Conservation (phyloP, 2,888 invertebrate genomes). For the Thysanoteuthis rhombus region DNA sequence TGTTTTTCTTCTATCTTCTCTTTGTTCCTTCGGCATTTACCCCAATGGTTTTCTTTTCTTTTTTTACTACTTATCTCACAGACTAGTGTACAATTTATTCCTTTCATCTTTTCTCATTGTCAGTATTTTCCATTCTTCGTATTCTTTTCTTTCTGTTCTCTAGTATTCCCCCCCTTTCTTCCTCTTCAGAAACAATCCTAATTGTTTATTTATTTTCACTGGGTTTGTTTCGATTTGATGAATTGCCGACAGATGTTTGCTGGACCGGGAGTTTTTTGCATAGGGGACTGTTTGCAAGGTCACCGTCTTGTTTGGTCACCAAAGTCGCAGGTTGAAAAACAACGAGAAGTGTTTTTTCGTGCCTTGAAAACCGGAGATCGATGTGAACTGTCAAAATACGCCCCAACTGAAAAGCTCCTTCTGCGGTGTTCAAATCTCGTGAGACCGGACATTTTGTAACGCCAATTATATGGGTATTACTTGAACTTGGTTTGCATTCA, state of each 20-base stretch:
- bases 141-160: neutral
- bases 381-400: neutral
- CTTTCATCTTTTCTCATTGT: neutral
- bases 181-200: neutral
- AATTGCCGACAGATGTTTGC: conserved; percentile 12
- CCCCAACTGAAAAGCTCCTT: neutral
- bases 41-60: too few species aligned
- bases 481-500: neutral
- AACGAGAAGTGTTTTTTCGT: neutral
- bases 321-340: neutral
- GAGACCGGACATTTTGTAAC: neutral
- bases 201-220: neutral
- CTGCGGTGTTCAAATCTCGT: neutral
- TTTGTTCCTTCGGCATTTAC: too few species aligned
- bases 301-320: conserved; percentile 12
- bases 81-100: neutral
- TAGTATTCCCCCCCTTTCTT: neutral
- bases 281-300: conserved; percentile 12
- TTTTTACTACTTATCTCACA: neutral
- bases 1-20: too few species aligned
- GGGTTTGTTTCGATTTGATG: neutral
- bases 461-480: conserved; percentile 12
- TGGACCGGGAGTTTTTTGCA: neutral
- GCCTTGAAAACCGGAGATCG: neutral
- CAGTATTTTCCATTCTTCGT: neutral